Base-by-base conservation (phyloP, 2,888 invertebrate genomes). In the Spodoptera littoralis region DNA sequence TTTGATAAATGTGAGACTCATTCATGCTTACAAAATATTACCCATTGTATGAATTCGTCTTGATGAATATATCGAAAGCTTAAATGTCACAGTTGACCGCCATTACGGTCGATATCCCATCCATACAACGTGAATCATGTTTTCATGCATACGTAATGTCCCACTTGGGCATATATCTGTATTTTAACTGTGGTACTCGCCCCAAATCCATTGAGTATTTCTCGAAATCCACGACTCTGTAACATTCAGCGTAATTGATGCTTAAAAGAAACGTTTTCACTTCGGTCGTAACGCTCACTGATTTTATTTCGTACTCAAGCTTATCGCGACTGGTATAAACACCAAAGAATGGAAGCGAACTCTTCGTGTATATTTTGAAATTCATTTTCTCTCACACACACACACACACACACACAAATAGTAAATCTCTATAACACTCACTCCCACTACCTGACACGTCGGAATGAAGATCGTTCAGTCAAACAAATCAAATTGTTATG, bases 391-490 rank as follows among this genome's bases (percentile, higher is more conserved):
- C n/a, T n/a, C n/a, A n/a, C n/a, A n/a, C n/a, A n/a, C 1, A 18
- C 60, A 48, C 80, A 65, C 69, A 68, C 73, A 70, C 65, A 70
- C 73, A 81, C 81, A 68, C 77, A 84, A 80, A 81, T 82, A 84
- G 80, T 87, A 84, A 81, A 82, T 80, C 75, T 80, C 72, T 82
- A 70, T 77, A 68, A 65, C 70, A 68, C 8, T 45, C 47, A 65
- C 65, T 66, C 75, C 72, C 70, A 70, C 66, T 66, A 67, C 60
- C 60, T 70, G 46, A 6, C 11, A 43, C 13, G 13, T 43, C 11
- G 22, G 22, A 45, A 49, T 56, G 18, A 73, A 50, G 48, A 50
- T 30, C 48, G 11, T 11, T 56, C 36, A 43, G 11, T 18, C 36
- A 36, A 36, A 36, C 36, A 36, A 36, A 36, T 36, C 36, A 36